Conservation (phyloP, 2,113 vertebrate genomes). For the Tretioscincus oriximinensis region DNA sequence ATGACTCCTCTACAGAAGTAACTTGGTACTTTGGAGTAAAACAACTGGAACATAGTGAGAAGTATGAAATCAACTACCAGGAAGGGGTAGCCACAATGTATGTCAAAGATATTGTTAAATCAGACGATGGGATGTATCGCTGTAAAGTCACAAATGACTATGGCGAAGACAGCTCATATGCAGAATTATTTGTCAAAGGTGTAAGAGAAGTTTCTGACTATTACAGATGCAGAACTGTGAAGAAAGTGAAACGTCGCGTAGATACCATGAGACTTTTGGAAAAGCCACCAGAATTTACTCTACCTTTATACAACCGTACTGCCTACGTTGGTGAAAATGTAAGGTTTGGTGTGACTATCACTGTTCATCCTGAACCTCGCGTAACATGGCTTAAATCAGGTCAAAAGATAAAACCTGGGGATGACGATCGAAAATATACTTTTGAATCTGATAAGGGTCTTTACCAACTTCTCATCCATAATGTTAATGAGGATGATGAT, state of each 20-base stretch:
- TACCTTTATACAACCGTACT: slow-evolving; percentile 89
- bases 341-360: slow-evolving; percentile 94
- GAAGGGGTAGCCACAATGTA: slow-evolving; percentile 91
- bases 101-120: slow-evolving; percentile 84
- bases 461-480: slow-evolving; percentile 90
- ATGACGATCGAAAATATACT: slow-evolving; percentile 92
- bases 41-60: slow-evolving; percentile 88
- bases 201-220: slow-evolving; percentile 89
- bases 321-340: slow-evolving; percentile 90
- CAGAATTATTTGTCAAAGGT: slow-evolving; percentile 89
- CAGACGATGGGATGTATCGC: slow-evolving; percentile 94
- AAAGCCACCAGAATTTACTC: slow-evolving; percentile 94
- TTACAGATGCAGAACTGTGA: slow-evolving; percentile 86
- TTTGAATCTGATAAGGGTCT: slow-evolving; percentile 93
- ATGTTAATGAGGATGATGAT: slow-evolving; percentile 84
- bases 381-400: slow-evolving; percentile 95
- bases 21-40: slow-evolving; percentile 98
- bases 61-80: slow-evolving; percentile 91
- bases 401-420: slow-evolving; percentile 90
- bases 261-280: slow-evolving; percentile 92
- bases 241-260: slow-evolving; percentile 89
- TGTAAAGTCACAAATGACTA: slow-evolving; percentile 96
- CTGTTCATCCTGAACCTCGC: slow-evolving; percentile 95
- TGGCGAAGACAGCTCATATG: slow-evolving; percentile 93
- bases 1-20: slow-evolving; percentile 91